Conservation (phyloP, 2,797 vertebrate genomes). For the Hafferia zeledoni region DNA sequence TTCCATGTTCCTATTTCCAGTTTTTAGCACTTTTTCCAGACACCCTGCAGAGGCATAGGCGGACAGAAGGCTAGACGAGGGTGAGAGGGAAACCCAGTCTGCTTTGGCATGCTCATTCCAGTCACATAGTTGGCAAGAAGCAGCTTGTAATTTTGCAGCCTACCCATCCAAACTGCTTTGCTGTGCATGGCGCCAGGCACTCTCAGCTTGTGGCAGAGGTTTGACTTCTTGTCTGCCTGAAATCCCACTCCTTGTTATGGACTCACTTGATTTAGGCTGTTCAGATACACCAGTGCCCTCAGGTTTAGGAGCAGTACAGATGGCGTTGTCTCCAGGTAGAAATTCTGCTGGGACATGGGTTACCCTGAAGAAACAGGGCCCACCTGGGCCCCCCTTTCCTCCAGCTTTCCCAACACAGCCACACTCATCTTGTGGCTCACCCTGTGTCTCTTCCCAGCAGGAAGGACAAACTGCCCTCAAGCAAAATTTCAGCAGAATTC, state of each 20-base stretch:
- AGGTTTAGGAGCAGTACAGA: background rate
- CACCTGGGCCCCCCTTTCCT: rapidly evolving
- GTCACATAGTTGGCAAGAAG: background rate
- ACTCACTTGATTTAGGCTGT: background rate
- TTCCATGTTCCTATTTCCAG: background rate
- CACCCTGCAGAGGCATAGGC: background rate
- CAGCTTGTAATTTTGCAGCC: background rate
- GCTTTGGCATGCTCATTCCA: background rate
- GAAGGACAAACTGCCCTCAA: background rate
- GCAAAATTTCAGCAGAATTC: background rate
- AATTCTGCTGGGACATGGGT: background rate
- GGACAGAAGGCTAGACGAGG: background rate
- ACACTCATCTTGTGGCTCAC: background rate
- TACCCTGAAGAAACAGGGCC: background rate
- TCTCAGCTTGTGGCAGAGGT: background rate
- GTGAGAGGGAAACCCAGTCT: background rate
- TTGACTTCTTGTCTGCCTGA: rapidly evolving
- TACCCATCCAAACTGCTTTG: background rate
- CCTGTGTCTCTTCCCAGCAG: background rate
- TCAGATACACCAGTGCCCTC: background rate
- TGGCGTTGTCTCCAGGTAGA: background rate
- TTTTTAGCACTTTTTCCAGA: background rate
- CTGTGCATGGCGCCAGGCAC: rapidly evolving
- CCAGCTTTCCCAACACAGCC: background rate
- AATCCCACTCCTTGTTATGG: background rate